Conservation (phyloP, 2,113 vertebrate species). For the Calyptomena viridis region DNA sequence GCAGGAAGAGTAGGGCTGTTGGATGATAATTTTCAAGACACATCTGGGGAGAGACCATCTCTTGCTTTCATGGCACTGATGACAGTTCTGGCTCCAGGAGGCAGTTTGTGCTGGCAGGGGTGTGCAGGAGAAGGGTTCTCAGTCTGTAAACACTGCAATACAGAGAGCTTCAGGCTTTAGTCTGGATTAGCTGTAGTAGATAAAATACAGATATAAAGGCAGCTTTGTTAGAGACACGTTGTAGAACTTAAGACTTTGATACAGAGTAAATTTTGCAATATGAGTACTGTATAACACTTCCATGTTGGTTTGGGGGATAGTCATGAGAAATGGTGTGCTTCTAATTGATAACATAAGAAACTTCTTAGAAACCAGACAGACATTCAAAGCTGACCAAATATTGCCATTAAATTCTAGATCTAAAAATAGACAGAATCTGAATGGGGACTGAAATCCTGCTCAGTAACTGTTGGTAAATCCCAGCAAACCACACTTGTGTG, state of each 20-base stretch:
- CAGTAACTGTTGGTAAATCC: slow-evolving; percentile 3
- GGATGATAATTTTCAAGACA: background rate
- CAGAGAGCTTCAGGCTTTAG: background rate
- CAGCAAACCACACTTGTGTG: background rate
- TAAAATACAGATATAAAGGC: background rate
- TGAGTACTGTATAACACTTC: background rate
- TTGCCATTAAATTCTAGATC: background rate
- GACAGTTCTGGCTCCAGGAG: rapidly evolving
- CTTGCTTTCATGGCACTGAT: background rate
- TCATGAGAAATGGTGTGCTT: background rate
- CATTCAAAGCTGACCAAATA: background rate
- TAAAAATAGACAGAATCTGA: background rate
- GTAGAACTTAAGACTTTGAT: background rate
- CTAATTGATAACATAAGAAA: background rate
- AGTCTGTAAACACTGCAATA: background rate
- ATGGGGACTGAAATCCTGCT: background rate
- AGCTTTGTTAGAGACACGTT: background rate
- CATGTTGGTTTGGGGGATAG: background rate
- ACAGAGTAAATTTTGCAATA: background rate
- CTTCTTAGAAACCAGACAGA: background rate
- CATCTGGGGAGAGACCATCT: background rate
- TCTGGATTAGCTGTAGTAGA: background rate
- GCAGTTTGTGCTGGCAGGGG: background rate
- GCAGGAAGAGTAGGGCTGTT: background rate
- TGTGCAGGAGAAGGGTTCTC: background rate